Evolutionary conservation across 1,140 invertebrate species (phyloP).

Genomic region (Caenorhabditis briggsae): DNA sequence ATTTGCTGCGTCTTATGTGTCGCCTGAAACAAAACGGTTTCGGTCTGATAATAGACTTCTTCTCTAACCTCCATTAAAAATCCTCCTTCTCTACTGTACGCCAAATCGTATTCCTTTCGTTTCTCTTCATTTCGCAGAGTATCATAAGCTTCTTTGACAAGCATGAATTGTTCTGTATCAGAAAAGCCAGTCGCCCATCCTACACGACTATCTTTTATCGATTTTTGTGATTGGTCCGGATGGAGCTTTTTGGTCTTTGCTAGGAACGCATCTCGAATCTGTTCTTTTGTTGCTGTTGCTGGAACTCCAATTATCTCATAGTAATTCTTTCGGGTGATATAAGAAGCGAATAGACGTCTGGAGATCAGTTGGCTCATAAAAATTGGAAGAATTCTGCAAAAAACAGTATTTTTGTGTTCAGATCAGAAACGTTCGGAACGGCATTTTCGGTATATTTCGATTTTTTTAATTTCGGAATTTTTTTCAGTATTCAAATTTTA

Average conservation of each 20-base stretch:
- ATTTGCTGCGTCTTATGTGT: slow-evolving; percentile 22
- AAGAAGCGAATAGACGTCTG: slow-evolving; percentile 17
- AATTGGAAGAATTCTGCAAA: too few species aligned
- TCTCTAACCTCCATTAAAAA: not conserved
- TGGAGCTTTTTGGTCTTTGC: slow-evolving; percentile 39
- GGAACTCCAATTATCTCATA: slow-evolving; percentile 51
- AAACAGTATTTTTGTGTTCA: too few species aligned
- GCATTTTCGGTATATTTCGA: too few species aligned
- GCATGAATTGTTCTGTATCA: slow-evolving; percentile 28
- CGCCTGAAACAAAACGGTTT: not conserved
- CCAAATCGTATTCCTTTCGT: slow-evolving; percentile 30
- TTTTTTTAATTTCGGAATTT: too few species aligned
- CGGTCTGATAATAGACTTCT: too few species aligned
- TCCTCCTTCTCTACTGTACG: slow-evolving; percentile 13
- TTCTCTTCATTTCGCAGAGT: slow-evolving; percentile 45
- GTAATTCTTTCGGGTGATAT: slow-evolving; percentile 21
- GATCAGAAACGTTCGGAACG: too few species aligned
- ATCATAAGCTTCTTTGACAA: slow-evolving; percentile 55
- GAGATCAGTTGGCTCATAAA: not conserved
- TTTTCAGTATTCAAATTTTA: too few species aligned
- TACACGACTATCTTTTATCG: not conserved
- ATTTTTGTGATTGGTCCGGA: slow-evolving; percentile 5
- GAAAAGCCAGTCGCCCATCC: slow-evolving; percentile 19
- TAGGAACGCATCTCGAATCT: slow-evolving; percentile 35
- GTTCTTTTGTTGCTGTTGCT: not conserved